Base-by-base conservation (phyloP, 2,888 invertebrate species). In the Cremastinae sp. region DNA sequence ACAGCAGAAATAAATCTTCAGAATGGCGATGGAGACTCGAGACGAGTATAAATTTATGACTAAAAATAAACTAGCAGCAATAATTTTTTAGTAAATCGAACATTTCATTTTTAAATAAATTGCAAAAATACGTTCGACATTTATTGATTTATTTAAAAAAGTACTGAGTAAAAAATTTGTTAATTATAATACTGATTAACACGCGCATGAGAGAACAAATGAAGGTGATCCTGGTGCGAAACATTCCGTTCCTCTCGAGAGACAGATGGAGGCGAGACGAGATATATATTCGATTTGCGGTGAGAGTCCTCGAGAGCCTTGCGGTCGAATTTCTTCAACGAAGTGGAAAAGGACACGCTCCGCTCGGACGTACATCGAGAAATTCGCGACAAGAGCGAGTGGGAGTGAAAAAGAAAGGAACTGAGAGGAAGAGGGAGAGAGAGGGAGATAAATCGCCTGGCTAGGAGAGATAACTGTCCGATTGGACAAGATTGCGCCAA, bases 391-490 rank as follows among this genome's bases (percentile, higher is more conserved):
- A 16, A 37, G 35, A 28, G 14, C 22, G n/a, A n/a, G n/a, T n/a
- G n/a, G n/a, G n/a, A 28, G 28, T n/a, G 20, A 28, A 51, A 47
- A 22, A 41, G 39, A 47, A 12, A 14, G 9, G 41, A 9, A 59
- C 28, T 5, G 28, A 59, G 59, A 58, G 58, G 28, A 22, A 3
- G 9, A 18, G 28, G 28, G 37, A 14, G 35, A 37, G 22, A 55
- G 47, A 39, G 47, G 37, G 14, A 14, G 9, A 35, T 5, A 56
- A 62, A 55, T 56, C 61, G 41, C 18, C 41, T 61, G 39, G 47
- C 35, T 58, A 56, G 56, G 55, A 55, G 62, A 62, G 68, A 74
- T 62, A 64, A 68, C 62, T 74, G 68, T 68, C 58, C 20, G 65
- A 65, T 72, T 41, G 49, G 51, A 51, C 58, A 20, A 65, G 65